These are phyloP conservation scores for Gila orcuttii DNA, from an alignment of 2,113 vertebrate species.

Conservation along the genomic window DNA sequence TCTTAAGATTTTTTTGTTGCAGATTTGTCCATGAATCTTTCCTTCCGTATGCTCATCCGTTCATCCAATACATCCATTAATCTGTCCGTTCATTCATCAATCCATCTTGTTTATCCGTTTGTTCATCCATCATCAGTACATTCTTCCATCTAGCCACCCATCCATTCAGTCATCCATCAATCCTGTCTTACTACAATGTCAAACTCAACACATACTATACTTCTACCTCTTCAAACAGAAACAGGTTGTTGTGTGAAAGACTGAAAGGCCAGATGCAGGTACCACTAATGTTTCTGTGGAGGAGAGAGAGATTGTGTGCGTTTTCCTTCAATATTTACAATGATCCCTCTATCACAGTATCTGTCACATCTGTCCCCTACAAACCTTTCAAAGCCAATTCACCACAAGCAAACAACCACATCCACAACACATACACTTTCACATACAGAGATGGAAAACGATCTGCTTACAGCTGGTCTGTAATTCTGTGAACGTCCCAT, in stretches of 20 bases:
- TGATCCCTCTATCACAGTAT: background rate
- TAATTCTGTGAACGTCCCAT: constrained; percentile 18
- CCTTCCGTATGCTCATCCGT: background rate
- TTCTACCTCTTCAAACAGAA: background rate
- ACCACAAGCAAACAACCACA: background rate
- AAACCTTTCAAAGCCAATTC: background rate
- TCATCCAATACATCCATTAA: too few relatives aligned
- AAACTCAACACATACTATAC: background rate
- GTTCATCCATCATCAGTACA: too few relatives aligned
- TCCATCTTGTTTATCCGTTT: too few relatives aligned
- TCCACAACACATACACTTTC: background rate
- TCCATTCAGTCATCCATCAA: background rate
- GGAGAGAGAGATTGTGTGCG: background rate
- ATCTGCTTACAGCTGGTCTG: background rate
- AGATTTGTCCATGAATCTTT: background rate
- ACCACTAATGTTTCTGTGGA: background rate
- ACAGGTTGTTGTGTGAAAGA: background rate
- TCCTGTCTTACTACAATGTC: background rate
- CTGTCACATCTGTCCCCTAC: background rate
- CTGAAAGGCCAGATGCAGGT: background rate
- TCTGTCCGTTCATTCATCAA: too few relatives aligned
- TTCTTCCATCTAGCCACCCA: background rate
- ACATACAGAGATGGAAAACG: background rate
- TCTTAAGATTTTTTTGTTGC: background rate
- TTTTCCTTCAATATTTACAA: background rate